Evolutionary conservation across 2,113 vertebrate genomes (phyloP).

Genomic region (Dryoscopus gambensis): DNA sequence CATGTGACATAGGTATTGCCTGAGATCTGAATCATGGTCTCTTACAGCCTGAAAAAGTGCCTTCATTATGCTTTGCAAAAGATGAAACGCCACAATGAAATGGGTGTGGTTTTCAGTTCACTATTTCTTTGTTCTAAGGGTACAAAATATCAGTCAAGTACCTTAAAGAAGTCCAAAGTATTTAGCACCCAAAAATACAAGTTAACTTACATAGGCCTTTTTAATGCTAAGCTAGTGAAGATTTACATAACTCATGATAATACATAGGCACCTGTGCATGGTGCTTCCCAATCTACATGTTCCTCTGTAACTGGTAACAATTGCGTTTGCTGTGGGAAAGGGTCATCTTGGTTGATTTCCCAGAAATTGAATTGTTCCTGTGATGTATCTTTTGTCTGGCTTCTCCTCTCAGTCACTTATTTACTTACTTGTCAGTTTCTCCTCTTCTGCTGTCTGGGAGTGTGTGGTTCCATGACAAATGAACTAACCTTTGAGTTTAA

Average conservation of each 20-base stretch:
- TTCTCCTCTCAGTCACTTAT: background rate
- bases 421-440: background rate
- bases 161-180: background rate
- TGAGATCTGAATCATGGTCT: background rate
- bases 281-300: background rate
- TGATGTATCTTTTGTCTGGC: background rate
- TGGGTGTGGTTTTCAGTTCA: background rate
- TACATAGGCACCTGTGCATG: background rate
- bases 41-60: background rate
- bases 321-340: background rate
- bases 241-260: background rate
- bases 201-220: background rate
- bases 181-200: background rate
- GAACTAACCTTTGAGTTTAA: background rate
- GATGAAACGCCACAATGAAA: background rate
- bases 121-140: background rate
- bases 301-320: background rate
- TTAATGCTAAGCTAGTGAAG: background rate
- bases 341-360: background rate
- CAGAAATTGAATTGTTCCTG: background rate
- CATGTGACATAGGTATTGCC: background rate
- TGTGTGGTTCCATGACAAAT: background rate
- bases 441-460: background rate
- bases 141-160: background rate
- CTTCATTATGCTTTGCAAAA: background rate